A percentile compares a stretch with the other conserved stretches of the same genome.
Evolutionary conservation across 2,113 vertebrate genomes (phyloP).

Genomic region (Rattus norvegicus): DNA sequence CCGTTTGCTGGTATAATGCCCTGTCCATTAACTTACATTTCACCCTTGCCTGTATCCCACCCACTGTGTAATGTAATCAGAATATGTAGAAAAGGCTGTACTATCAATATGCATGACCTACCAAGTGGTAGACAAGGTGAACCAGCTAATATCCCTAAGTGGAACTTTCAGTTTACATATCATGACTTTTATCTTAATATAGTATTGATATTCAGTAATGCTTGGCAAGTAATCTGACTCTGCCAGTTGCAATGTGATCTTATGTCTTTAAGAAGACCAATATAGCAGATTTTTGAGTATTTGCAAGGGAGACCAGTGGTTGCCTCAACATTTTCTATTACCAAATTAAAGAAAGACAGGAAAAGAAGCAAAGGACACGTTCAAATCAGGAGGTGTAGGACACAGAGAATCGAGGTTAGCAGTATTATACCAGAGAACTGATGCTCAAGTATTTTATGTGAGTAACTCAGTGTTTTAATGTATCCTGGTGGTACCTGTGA

Average conservation of each 20-base stretch:
- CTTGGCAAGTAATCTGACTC: conserved; percentile 28
- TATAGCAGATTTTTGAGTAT: neutral
- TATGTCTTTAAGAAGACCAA: neutral
- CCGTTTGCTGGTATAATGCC: neutral
- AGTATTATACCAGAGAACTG: neutral
- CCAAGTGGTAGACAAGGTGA: conserved; percentile 32
- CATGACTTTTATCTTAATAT: conserved; percentile 43
- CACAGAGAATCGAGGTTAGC: neutral
- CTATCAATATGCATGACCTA: neutral
- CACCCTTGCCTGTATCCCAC: neutral
- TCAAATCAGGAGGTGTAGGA: neutral
- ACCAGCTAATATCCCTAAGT: conserved; percentile 17
- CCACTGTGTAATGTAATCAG: neutral
- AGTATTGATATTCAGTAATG: conserved; percentile 47
- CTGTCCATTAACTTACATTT: conserved; percentile 29
- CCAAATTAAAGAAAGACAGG: neutral
- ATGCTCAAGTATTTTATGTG: neutral
- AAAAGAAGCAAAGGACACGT: neutral
- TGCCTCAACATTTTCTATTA: neutral
- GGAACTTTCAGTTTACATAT: conserved; percentile 53
- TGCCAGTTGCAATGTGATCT: neutral
- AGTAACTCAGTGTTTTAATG: conserved; percentile 24
- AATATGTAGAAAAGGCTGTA: neutral
- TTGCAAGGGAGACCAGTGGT: neutral
- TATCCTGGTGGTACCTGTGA: neutral